phyloP scores from a whole-genome alignment of 92 coral and sea anemone genomes.

The Palythoa grandis region DNA sequence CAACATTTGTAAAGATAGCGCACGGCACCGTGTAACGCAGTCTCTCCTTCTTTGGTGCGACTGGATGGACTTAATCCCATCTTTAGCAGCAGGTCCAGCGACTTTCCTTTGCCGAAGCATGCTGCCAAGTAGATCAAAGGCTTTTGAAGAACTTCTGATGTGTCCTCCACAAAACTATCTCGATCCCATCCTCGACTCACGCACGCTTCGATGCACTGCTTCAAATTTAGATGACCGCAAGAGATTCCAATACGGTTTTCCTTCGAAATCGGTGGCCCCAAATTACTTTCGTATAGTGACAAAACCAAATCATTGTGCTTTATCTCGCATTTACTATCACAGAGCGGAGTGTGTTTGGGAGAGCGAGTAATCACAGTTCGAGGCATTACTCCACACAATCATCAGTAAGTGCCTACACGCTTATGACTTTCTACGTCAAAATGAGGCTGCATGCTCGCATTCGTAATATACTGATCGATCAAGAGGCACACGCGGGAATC shows the following conservation, averaged over 20 bases:
- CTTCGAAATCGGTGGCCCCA: slow-evolving; percentile 50
- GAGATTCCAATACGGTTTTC: slow-evolving; percentile 49
- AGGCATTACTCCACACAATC: slow-evolving; percentile 45
- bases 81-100: slow-evolving; percentile 42
- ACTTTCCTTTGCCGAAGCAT: slow-evolving; percentile 48
- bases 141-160: slow-evolving; percentile 43
- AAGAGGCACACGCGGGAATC: slow-evolving; percentile 24
- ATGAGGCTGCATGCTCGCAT: slow-evolving; percentile 21
- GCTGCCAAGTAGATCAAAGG: slow-evolving; percentile 38
- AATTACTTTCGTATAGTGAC: slow-evolving; percentile 35
- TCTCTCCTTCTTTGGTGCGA: slow-evolving; percentile 40
- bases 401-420: not conserved
- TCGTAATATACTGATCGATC: not conserved
- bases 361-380: slow-evolving; percentile 47
- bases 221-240: slow-evolving; percentile 38
- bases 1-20: slow-evolving; percentile 44
- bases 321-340: slow-evolving; percentile 44
- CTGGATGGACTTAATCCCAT: slow-evolving; percentile 47
- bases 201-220: slow-evolving; percentile 46
- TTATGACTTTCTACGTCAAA: not conserved
- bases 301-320: slow-evolving; percentile 43
- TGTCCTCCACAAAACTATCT: slow-evolving; percentile 39
- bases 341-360: slow-evolving; percentile 46
- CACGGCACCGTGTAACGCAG: slow-evolving; percentile 42
- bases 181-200: slow-evolving; percentile 45